These are phyloP conservation scores for Dendrolimus houi DNA, from an alignment of 2,888 invertebrate genomes.

Conservation along the genomic window DNA sequence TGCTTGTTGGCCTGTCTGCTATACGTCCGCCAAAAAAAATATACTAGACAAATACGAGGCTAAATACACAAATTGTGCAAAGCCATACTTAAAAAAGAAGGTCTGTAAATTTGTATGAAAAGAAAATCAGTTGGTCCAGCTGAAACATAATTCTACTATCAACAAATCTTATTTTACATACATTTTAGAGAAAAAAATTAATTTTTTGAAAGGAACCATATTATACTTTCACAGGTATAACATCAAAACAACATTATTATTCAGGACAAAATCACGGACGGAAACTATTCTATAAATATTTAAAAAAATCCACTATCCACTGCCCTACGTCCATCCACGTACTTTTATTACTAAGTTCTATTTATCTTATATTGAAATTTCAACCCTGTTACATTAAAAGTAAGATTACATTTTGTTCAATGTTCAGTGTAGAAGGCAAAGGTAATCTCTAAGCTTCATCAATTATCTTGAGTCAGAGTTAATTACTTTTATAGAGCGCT, in stretches of 20 bases:
- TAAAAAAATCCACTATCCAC: conserved; percentile 41
- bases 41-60: no score
- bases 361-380: neutral
- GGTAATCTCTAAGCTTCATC: conserved; percentile 70
- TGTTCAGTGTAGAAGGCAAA: conserved; percentile 23
- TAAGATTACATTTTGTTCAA: conserved; percentile 22
- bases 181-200: no score
- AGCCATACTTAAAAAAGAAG: no score
- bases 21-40: no score
- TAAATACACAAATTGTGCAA: no score
- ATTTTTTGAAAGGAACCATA: no score
- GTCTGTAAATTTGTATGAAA: no score
- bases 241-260: conserved; percentile 1
- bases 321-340: conserved; percentile 52
- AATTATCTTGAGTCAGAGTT: conserved; percentile 72
- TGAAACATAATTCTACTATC: no score
- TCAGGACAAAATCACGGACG: neutral
- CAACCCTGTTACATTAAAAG: neutral
- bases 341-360: conserved; percentile 47
- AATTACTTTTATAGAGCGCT: conserved; percentile 74
- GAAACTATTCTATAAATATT: conserved; percentile 29
- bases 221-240: no score
- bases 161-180: no score
- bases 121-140: no score
- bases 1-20: no score